Base-by-base conservation (phyloP, 2,113 vertebrate species). In the Synchiropus splendidus region DNA sequence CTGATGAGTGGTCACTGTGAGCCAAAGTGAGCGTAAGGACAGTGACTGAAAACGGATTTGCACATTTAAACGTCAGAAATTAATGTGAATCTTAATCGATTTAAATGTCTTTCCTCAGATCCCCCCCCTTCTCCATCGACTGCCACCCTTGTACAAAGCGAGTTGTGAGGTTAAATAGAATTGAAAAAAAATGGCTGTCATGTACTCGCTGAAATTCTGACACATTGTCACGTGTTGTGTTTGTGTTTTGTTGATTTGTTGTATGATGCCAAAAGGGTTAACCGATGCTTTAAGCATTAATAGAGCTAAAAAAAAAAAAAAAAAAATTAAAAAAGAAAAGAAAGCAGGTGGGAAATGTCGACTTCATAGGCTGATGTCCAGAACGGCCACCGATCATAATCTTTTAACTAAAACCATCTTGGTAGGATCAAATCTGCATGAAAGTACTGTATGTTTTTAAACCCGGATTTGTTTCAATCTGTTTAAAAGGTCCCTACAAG, bases 221-320 rank as follows among this genome's bases (percentile, higher is more conserved):
- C 55, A 68, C 49, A 10, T 70, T 46, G 60, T 66, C 4, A 42
- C 64, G 59, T 72, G 11, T 50, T 48, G 67, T 78, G 64, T 72
- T 73, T 72, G 64, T 74, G 45, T 67, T 74, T 75, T 63, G 54
- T 75, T 75, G 72, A 42, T 62, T 64, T 72, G 55, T 64, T 66
- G 61, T 84, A 68, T 63, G 55, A 83, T 85, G 79, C 83, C 83
- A 85, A 85, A 79, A 62, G 51, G 56, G 74, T 67, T 60, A 56
- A 64, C 52, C 9, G 33, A 63, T 60, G 58, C 58, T 71, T 58
- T 58, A 61, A 58, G 45, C 55, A 59, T 64, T 64, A 34, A 45
- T 45, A 59, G 58, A 71, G 43, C 61, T 66, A 47, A 27, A 27
- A 27, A 27, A 8, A 27, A 27, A 33, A 31, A 37, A 37, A 15